Evolutionary conservation across 2,797 vertebrate genomes (phyloP).

Genomic region (Typhlichthys eigenmanni): DNA sequence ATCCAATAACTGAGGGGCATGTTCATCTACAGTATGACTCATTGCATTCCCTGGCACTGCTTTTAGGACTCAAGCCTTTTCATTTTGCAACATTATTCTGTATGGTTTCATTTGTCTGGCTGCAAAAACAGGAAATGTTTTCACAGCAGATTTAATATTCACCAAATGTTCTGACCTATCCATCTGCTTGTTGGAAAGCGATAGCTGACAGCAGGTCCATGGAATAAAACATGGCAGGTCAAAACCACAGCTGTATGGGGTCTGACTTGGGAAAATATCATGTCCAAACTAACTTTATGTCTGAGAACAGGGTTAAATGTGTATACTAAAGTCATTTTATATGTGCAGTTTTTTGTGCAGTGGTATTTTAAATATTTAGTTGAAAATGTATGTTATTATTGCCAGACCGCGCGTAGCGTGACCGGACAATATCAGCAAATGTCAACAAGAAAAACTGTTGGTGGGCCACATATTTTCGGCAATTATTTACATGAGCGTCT

Average conservation of each 20-base stretch:
- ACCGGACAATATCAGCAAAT: no score
- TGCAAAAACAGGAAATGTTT: constrained; percentile 8
- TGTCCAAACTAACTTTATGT: not conserved
- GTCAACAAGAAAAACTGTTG: no score
- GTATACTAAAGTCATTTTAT: no score
- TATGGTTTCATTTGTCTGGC: not conserved
- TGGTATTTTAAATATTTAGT: no score
- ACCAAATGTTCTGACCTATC: constrained; percentile 22
- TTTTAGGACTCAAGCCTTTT: constrained; percentile 27
- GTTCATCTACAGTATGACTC: not conserved
- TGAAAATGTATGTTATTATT: no score
- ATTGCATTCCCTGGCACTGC: not conserved
- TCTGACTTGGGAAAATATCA: constrained; percentile 1
- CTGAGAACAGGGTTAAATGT: not conserved
- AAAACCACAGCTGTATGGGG: constrained; percentile 15
- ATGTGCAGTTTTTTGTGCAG: no score
- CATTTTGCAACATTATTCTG: no score
- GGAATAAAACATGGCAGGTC: constrained; percentile 13
- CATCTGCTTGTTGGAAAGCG: not conserved
- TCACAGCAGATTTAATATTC: not conserved
- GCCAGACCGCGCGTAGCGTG: no score
- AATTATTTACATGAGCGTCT: no score
- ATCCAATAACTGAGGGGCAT: no score
- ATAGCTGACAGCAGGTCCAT: not conserved
- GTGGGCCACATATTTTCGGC: no score